These are phyloP conservation scores for Tromatobia lineatoria DNA, from an alignment of 2,888 invertebrate genomes.

Conservation along the genomic window DNA sequence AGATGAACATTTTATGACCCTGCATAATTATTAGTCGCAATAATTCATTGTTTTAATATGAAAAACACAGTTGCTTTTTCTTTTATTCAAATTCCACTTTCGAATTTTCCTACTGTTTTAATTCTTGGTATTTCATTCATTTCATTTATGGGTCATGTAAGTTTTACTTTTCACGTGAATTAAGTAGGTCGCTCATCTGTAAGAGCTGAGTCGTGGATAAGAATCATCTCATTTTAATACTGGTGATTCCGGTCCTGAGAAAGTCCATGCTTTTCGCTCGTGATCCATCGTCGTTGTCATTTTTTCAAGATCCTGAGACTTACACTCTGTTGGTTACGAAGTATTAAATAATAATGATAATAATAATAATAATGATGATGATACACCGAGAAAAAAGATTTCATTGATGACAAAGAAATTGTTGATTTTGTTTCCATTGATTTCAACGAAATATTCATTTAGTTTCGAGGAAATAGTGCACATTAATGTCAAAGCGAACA, in stretches of 20 bases:
- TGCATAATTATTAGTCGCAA: too few species aligned
- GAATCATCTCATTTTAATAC: conserved; percentile 49
- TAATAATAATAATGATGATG: too few species aligned
- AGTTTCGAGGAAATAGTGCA: too few species aligned
- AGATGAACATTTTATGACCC: too few species aligned
- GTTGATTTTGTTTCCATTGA: too few species aligned
- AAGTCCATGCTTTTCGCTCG: conserved; percentile 14
- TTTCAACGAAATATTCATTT: too few species aligned
- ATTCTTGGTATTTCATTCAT: background rate
- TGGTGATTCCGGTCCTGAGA: conserved; percentile 23
- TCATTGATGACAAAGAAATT: too few species aligned
- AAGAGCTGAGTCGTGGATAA: conserved; percentile 4
- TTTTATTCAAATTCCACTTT: background rate
- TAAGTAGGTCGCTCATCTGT: background rate
- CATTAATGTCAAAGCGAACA: too few species aligned
- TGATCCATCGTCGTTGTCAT: background rate
- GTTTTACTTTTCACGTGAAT: conserved; percentile 37
- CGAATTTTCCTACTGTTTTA: background rate
- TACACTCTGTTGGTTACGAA: background rate
- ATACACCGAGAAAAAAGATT: too few species aligned
- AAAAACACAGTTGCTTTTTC: background rate
- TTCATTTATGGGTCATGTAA: conserved; percentile 16
- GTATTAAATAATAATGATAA: background rate
- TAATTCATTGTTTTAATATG: too few species aligned
- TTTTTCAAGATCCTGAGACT: conserved; percentile 9